These are phyloP conservation scores for Parotocinclus haroldoi DNA, from an alignment of 2,797 vertebrate species.

Conservation along the genomic window DNA sequence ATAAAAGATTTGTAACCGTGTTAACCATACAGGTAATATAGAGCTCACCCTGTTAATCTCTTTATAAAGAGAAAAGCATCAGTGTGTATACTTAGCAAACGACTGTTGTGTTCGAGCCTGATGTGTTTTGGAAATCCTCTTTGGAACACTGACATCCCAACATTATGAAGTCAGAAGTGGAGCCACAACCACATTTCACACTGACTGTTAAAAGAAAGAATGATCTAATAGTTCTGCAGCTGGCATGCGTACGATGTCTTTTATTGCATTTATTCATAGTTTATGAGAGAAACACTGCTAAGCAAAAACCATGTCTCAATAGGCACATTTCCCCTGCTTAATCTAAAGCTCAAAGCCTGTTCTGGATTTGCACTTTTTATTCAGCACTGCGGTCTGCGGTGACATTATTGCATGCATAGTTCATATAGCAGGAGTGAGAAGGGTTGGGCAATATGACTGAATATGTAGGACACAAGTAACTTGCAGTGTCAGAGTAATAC, in stretches of 20 bases:
- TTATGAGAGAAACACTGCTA: constrained; percentile 12
- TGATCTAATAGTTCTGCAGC: constrained; percentile 2
- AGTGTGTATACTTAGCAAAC: neutral
- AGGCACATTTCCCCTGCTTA: neutral
- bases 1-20: no score
- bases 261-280: constrained; percentile 17
- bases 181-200: neutral
- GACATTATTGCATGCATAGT: no score
- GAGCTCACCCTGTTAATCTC: neutral
- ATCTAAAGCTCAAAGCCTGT: neutral
- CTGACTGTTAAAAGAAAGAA: constrained; percentile 1
- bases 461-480: no score
- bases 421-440: no score
- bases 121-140: constrained; percentile 11
- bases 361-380: neutral
- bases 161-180: constrained; percentile 27
- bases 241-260: constrained; percentile 1
- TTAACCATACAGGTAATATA: constrained; percentile 4
- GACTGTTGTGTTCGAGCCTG: constrained; percentile 8
- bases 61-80: neutral
- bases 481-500: no score
- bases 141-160: constrained; percentile 10
- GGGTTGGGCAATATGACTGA: no score
- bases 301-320: constrained; percentile 1
- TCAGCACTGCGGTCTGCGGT: no score